Conservation (phyloP, 1,140 invertebrate species). For the Nomia melanderi region DNA sequence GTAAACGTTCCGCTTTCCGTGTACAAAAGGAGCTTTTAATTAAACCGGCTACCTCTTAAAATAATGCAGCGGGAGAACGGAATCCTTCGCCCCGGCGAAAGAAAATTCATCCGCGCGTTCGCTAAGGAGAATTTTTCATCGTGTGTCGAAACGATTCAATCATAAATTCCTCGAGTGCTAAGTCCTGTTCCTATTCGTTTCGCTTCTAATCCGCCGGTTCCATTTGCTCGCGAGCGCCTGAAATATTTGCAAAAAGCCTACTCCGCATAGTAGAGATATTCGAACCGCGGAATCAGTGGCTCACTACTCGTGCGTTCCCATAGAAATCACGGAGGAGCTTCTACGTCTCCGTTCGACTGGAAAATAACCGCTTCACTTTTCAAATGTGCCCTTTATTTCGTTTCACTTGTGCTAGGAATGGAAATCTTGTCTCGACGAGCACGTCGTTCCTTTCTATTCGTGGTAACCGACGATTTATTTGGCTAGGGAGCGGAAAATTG, state of each 20-base stretch:
- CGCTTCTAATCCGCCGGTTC: no score
- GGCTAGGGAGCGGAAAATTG: neutral
- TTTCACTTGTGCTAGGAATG: slow-evolving; percentile 9
- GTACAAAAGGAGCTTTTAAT: slow-evolving; percentile 38
- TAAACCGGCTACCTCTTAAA: slow-evolving; percentile 36
- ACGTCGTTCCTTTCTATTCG: neutral
- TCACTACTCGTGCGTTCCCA: neutral
- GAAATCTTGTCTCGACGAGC: slow-evolving; percentile 20
- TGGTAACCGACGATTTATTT: slow-evolving; percentile 23
- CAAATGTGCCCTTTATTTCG: slow-evolving; percentile 29
- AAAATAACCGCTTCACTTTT: slow-evolving; percentile 42
- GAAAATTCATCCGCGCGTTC: slow-evolving; percentile 37
- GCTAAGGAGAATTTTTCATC: no score
- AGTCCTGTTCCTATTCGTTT: no score
- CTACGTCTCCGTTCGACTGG: neutral
- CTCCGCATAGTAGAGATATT: neutral
- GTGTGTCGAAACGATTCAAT: no score
- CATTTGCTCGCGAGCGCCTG: no score
- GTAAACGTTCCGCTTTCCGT: slow-evolving; percentile 25
- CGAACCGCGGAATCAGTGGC: slow-evolving; percentile 5
- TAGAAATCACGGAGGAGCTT: neutral
- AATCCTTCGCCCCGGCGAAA: neutral
- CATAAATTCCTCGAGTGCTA: no score
- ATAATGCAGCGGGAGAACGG: neutral
- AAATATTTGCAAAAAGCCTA: neutral